Evolutionary conservation across 2,113 vertebrate genomes (phyloP).

Genomic region (Vimba vimba): DNA sequence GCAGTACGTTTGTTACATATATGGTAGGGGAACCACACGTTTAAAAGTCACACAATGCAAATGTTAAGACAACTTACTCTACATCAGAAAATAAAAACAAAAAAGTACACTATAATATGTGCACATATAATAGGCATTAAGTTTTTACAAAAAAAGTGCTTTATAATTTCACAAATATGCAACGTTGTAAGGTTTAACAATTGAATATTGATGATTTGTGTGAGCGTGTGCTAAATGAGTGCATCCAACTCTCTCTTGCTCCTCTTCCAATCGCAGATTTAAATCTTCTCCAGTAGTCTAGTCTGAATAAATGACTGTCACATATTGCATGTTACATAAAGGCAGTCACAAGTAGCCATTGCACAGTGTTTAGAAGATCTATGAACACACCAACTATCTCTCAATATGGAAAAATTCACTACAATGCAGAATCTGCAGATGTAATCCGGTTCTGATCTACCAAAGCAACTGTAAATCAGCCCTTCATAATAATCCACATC

Average conservation of each 20-base stretch:
- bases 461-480: background rate
- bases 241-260: background rate
- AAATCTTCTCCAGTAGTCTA: background rate
- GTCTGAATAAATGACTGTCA: background rate
- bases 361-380: background rate
- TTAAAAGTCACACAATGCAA: no score
- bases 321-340: constrained; percentile 17
- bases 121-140: background rate
- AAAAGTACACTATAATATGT: background rate
- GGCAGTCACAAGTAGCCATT: background rate
- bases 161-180: background rate
- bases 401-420: background rate
- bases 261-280: no score
- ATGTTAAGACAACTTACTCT: no score
- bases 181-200: background rate
- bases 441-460: background rate
- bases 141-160: background rate
- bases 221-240: background rate
- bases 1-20: no score
- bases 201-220: background rate
- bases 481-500: background rate
- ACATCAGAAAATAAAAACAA: no score
- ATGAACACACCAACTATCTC: background rate
- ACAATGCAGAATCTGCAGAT: background rate
- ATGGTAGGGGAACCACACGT: no score